Percentiles rank a stretch among this genome's conserved stretches.
phyloP scores from a whole-genome alignment of 1,140 invertebrate species.

The Venustaconcha ellipsiformis region DNA sequence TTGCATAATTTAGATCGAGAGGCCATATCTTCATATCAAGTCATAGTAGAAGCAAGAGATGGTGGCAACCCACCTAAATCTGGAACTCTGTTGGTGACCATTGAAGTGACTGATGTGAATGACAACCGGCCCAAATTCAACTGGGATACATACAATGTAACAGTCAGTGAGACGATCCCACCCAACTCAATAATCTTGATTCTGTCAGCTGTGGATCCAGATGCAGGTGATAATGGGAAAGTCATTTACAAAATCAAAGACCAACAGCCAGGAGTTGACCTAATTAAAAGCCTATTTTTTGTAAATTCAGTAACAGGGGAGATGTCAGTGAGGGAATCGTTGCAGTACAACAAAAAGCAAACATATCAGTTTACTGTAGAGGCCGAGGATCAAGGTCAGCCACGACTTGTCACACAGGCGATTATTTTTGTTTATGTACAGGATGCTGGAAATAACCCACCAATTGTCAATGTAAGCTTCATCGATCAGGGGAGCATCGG shows the following conservation, averaged over 20 bases:
- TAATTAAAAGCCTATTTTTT: constrained; percentile 28
- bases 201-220: constrained; percentile 83
- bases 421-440: constrained; percentile 83
- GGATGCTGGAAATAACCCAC: constrained; percentile 86
- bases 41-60: constrained; percentile 52
- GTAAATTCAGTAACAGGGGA: constrained; percentile 32
- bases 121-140: constrained; percentile 59
- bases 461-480: constrained; percentile 78
- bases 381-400: constrained; percentile 36
- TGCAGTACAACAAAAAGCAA: constrained; percentile 31
- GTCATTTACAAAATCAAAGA: constrained; percentile 76
- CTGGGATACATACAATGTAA: constrained; percentile 80
- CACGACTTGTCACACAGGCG: constrained; percentile 30
- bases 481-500: constrained; percentile 39
- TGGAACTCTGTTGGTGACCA: constrained; percentile 50
- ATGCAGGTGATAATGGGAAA: constrained; percentile 89
- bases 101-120: constrained; percentile 74
- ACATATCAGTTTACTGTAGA: constrained; percentile 42
- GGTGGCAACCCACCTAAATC: constrained; percentile 48
- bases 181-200: constrained; percentile 77
- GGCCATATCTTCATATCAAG: constrained; percentile 43
- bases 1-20: constrained; percentile 51
- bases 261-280: constrained; percentile 5
- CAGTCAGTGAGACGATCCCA: constrained; percentile 82
- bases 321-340: constrained; percentile 11